Conservation (phyloP, 2,888 invertebrate species). For the Arctia plantaginis region DNA sequence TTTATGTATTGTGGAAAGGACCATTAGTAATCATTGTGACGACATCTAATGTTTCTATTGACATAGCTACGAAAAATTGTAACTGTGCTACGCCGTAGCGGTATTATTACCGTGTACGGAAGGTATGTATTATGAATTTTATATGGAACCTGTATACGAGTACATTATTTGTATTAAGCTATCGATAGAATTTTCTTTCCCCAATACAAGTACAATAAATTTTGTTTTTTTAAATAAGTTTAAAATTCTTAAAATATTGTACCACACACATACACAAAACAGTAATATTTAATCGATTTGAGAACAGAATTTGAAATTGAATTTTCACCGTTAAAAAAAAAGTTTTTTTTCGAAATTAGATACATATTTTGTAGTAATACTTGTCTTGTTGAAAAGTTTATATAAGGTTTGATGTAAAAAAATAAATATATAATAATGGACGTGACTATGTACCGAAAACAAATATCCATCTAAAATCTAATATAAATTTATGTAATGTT, state of each 20-base stretch:
- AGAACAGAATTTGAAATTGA: background rate
- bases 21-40: constrained; percentile 51
- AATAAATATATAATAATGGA: background rate
- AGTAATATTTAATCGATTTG: no score
- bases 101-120: constrained; percentile 26
- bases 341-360: background rate
- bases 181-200: background rate
- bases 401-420: background rate
- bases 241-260: background rate
- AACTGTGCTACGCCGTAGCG: constrained; percentile 44
- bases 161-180: no score
- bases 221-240: background rate
- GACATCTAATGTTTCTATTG: constrained; percentile 23
- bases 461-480: background rate
- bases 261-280: no score
- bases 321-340: background rate
- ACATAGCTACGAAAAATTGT: constrained; percentile 25
- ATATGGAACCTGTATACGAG: background rate
- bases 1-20: constrained; percentile 47
- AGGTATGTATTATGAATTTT: constrained; percentile 17
- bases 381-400: background rate
- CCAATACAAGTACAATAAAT: no score
- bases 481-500: background rate
- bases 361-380: background rate
- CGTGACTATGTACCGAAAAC: background rate